Percentiles rank a stretch among this genome's conserved stretches.
Conservation (phyloP, 2,888 invertebrate genomes). For the Morpho helenor region DNA sequence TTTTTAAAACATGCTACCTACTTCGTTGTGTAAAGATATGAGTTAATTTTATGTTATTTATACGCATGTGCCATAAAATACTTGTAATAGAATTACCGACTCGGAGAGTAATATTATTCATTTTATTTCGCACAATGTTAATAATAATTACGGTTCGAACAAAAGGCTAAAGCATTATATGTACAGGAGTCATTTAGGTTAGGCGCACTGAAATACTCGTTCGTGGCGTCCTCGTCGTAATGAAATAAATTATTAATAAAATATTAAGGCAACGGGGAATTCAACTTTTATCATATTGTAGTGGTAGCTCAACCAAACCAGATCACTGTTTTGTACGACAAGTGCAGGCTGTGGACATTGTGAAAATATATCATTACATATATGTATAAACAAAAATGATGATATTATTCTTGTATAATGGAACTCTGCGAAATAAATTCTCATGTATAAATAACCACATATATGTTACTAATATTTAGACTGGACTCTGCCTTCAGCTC, state of each 20-base stretch:
- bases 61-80: constrained; percentile 69
- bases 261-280: not conserved
- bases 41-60: constrained; percentile 52
- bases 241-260: constrained; percentile 8
- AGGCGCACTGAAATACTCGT: constrained; percentile 22
- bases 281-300: not conserved
- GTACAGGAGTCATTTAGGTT: constrained; percentile 23
- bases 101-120: constrained; percentile 36
- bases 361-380: no score
- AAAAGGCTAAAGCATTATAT: constrained; percentile 18
- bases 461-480: no score
- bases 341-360: no score
- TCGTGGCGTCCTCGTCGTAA: constrained; percentile 10
- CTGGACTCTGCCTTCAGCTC: no score
- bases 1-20: constrained; percentile 39
- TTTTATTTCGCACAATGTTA: constrained; percentile 31
- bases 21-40: constrained; percentile 49
- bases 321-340: no score
- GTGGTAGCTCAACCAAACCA: constrained; percentile 1
- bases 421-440: no score
- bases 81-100: constrained; percentile 47
- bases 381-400: no score
- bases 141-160: constrained; percentile 17
- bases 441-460: no score
- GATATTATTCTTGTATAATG: no score